Evolutionary conservation across 2,888 invertebrate genomes (phyloP).

Genomic region (Scaptomyza parva): DNA sequence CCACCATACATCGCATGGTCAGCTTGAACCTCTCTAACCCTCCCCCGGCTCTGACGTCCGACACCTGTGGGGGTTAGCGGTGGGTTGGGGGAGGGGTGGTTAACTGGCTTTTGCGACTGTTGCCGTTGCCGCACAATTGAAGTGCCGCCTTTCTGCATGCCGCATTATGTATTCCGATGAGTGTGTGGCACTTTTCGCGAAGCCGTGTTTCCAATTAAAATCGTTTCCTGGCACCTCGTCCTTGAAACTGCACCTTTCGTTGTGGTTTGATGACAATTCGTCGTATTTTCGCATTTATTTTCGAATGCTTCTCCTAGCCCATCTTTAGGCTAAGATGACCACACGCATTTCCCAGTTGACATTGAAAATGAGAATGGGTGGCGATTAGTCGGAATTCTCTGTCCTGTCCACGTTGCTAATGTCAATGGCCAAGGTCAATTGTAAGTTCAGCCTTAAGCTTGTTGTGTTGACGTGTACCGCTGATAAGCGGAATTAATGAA

Average conservation of each 20-base stretch:
- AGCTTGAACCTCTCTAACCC: constrained; percentile 13
- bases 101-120: constrained; percentile 41
- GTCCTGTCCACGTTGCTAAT: constrained; percentile 45
- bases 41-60: neutral
- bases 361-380: constrained; percentile 51
- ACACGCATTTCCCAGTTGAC: constrained; percentile 68
- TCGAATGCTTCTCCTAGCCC: no score
- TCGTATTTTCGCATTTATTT: constrained; percentile 44
- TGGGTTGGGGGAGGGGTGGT: constrained; percentile 1
- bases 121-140: constrained; percentile 58
- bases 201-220: constrained; percentile 67
- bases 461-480: constrained; percentile 35
- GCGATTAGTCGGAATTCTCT: constrained; percentile 29
- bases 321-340: constrained; percentile 56
- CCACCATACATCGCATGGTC: constrained; percentile 56
- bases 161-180: constrained; percentile 57
- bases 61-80: constrained; percentile 38
- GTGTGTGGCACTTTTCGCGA: constrained; percentile 11
- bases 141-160: constrained; percentile 56
- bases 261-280: constrained; percentile 40
- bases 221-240: constrained; percentile 43
- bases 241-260: constrained; percentile 42
- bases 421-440: constrained; percentile 73
- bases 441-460: constrained; percentile 24
- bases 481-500: constrained; percentile 70